Evolutionary conservation across 2,797 vertebrate species (phyloP), one percentile per base, ranked within the genome.

Genomic region (Notolabrus celidotus): DNA sequence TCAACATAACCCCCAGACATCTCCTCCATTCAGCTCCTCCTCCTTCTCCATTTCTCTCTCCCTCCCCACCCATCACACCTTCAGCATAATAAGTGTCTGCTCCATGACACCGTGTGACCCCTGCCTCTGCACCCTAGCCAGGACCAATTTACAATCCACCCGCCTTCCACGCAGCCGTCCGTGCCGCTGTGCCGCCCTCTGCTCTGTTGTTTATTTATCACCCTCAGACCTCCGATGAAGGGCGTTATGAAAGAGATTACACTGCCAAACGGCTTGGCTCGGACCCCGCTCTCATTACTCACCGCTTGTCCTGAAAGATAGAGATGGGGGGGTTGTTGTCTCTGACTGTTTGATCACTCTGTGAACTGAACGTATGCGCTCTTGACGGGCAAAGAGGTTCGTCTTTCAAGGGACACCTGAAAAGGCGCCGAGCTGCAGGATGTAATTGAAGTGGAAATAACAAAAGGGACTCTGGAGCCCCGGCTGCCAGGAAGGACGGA

Each of bases 381-480:
- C 15, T 25, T 20, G 46, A 46, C 0, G 54, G 63, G 41, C 16
- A 5, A 45, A 31, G 53, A 29, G 51, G 70, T 67, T 77, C 16
- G 62, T 82, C 71, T 87, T 88, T 80, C 57, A 73, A 53, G 79
- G 60, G 77, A 64, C 72, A 63, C 22, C 56, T 72, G 57, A 45
- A 89, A 85, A 82, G 76, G 60, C 45, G 55, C 83, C 74, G 74
- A 72, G 80, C 80, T 33, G 82, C 25, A 15, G 49, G 68, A 67
- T 70, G 68, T 88, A 86, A 83, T 85, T 79, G 82, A 87, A 84
- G 86, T 81, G 86, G 84, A 84, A 89, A 85, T 88, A 86, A 85
- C 79, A 85, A 82, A 83, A 72, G 53, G 64, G 86, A 75, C 73
- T 80, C 67, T 19, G 61, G 80, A 79, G 77, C 41, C 58, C 22